A percentile compares a stretch with the other conserved stretches of the same genome.
These are phyloP conservation scores for Telmatherina bonti DNA, from an alignment of 2,797 vertebrate genomes.

Conservation along the genomic window DNA sequence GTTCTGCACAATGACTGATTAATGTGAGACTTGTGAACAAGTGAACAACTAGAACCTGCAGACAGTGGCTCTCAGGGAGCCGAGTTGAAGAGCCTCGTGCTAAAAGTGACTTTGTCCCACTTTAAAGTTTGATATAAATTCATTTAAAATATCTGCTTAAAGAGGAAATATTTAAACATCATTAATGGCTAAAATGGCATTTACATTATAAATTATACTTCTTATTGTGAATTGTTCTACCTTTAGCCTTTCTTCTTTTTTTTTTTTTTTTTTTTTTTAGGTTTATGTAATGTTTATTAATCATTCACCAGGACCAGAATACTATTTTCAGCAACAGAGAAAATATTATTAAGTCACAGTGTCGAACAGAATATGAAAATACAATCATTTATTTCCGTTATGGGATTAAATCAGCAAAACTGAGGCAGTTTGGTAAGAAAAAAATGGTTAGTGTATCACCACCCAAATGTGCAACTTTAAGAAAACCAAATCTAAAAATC, in stretches of 20 bases:
- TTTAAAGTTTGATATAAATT: background rate
- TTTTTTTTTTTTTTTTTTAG: background rate
- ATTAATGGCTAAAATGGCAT: background rate
- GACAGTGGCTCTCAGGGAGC: too few species aligned
- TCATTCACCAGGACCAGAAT: background rate
- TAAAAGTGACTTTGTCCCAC: background rate
- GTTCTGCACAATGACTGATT: background rate
- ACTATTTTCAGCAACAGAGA: background rate
- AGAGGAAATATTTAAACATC: background rate
- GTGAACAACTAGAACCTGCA: too few species aligned
- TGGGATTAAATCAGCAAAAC: conserved; percentile 59
- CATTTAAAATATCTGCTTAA: background rate
- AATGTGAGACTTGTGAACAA: background rate
- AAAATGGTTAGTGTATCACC: conserved; percentile 55
- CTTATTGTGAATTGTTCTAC: too few species aligned
- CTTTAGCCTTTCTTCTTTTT: background rate
- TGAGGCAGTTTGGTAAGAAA: conserved; percentile 53
- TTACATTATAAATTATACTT: background rate
- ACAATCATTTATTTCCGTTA: conserved; percentile 1
- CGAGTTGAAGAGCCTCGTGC: too few species aligned
- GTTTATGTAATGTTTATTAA: background rate
- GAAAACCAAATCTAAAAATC: background rate
- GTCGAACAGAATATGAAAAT: background rate
- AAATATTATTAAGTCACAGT: background rate
- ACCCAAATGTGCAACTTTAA: conserved; percentile 20